phyloP scores from a whole-genome alignment of 2,113 vertebrate species.

The Ctenodactylus gundi region DNA sequence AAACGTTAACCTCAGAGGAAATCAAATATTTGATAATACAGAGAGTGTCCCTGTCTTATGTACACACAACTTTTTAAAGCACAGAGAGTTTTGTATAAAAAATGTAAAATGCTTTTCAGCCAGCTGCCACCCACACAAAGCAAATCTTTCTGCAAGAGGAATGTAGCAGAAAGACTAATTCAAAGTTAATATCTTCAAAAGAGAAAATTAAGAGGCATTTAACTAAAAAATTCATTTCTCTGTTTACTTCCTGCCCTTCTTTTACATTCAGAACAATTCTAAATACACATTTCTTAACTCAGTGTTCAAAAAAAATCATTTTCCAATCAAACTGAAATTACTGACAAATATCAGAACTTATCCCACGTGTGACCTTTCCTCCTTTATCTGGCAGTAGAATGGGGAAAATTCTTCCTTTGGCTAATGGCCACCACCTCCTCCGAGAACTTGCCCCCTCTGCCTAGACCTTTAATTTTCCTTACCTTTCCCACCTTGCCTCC shows the following conservation, averaged over 20 bases:
- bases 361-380: neutral
- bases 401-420: neutral
- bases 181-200: slow-evolving; percentile 28
- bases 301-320: neutral
- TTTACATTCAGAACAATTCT: neutral
- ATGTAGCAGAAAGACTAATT: slow-evolving; percentile 31
- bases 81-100: slow-evolving; percentile 27
- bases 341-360: neutral
- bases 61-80: slow-evolving; percentile 44
- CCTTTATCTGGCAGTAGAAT: neutral
- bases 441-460: neutral
- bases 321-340: slow-evolving; percentile 20
- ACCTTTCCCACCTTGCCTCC: neutral
- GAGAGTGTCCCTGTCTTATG: slow-evolving; percentile 52
- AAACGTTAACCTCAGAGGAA: slow-evolving; percentile 68
- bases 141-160: slow-evolving; percentile 1
- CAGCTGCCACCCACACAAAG: slow-evolving; percentile 44
- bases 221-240: slow-evolving; percentile 42
- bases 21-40: slow-evolving; percentile 71
- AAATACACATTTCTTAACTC: neutral
- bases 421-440: neutral
- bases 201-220: neutral
- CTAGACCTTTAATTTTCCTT: neutral
- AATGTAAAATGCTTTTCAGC: slow-evolving; percentile 40
- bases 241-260: neutral